Percentiles rank a stretch among this genome's conserved stretches.
Conservation (phyloP, 2,113 vertebrate genomes). For the Pollimyrus isidori region DNA sequence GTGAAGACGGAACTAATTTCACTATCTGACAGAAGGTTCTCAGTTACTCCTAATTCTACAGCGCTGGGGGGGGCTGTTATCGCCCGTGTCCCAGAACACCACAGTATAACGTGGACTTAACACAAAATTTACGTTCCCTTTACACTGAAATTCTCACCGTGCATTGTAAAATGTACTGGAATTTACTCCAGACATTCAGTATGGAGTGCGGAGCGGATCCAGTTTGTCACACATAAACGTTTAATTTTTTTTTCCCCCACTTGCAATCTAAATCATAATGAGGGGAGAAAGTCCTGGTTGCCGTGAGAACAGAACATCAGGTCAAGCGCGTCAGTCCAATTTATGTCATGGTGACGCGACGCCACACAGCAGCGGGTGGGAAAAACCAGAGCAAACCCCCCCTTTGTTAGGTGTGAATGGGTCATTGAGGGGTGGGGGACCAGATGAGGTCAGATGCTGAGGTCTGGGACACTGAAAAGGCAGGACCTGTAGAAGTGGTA, state of each 20-base stretch:
- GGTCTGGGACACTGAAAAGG: slow-evolving; percentile 1
- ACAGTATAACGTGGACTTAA: background rate
- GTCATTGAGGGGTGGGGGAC: too few relatives aligned
- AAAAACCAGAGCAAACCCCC: background rate
- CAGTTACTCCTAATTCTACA: background rate
- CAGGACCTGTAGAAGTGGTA: background rate
- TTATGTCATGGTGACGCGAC: background rate
- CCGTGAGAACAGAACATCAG: slow-evolving; percentile 2
- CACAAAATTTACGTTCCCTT: background rate
- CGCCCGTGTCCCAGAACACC: background rate
- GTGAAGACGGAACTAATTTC: background rate
- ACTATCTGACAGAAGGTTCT: background rate
- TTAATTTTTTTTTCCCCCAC: background rate
- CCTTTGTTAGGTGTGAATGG: background rate
- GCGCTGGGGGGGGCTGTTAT: background rate
- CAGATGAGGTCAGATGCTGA: background rate
- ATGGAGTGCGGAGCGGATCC: background rate
- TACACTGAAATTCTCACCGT: slow-evolving; percentile 1
- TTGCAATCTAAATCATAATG: slow-evolving; percentile 18
- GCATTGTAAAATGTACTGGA: background rate
- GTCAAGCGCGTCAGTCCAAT: slow-evolving; percentile 9
- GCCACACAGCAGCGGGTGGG: background rate
- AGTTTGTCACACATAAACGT: background rate
- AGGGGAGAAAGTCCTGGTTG: background rate
- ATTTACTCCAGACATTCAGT: slow-evolving; percentile 1